Evolutionary conservation across 2,113 vertebrate genomes (phyloP).

Genomic region (Lasiurus borealis): DNA sequence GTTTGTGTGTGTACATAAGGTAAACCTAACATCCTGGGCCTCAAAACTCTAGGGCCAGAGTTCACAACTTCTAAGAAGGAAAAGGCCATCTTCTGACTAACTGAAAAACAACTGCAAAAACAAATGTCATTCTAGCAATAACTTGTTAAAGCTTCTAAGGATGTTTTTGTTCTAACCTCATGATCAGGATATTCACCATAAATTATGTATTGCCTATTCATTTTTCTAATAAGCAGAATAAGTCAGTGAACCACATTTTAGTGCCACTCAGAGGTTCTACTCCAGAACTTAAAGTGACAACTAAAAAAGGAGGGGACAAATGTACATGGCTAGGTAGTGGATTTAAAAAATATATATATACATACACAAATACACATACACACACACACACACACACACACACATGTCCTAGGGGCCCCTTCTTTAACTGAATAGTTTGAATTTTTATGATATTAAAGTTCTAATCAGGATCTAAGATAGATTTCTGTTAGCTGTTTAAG

Average conservation of each 20-base stretch:
- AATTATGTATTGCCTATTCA: slow-evolving; percentile 35
- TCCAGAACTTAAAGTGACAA: neutral
- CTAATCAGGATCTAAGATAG: slow-evolving; percentile 1
- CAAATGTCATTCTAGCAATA: slow-evolving; percentile 44
- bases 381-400: no score
- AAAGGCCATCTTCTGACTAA: neutral
- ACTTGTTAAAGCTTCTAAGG: slow-evolving; percentile 43
- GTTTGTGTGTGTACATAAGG: neutral
- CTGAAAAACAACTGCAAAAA: slow-evolving; percentile 36
- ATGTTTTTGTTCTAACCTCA: neutral
- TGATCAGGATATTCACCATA: slow-evolving; percentile 40
- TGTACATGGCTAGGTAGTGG: neutral
- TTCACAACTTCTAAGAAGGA: slow-evolving; percentile 6
- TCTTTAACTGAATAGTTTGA: neutral
- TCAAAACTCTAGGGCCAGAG: neutral
- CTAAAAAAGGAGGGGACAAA: slow-evolving; percentile 46
- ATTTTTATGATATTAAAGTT: slow-evolving; percentile 46
- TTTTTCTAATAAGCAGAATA: slow-evolving; percentile 59
- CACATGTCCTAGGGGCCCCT: neutral
- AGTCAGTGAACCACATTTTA: neutral
- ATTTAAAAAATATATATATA: slow-evolving; percentile 23
- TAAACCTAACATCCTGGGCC: neutral
- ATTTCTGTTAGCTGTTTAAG: slow-evolving; percentile 15
- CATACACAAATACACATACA: no score
- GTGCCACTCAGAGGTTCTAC: neutral